phyloP scores from a whole-genome alignment of 2,888 invertebrate species.

The Archips crataeganus region DNA sequence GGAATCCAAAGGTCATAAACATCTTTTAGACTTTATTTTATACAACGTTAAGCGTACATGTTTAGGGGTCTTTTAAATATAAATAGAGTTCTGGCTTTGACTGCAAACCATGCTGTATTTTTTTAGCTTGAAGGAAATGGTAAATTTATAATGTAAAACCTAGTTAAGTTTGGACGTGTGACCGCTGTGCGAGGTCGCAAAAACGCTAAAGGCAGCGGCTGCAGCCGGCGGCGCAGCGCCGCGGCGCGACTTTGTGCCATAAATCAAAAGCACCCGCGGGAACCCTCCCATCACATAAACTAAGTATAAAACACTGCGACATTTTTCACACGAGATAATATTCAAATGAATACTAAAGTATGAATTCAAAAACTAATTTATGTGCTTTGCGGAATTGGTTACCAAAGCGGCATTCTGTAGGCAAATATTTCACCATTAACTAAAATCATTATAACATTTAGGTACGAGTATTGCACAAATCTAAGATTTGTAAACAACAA shows the following conservation, averaged over 20 bases:
- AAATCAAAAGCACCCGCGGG: constrained; percentile 81
- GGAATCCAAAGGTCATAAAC: background rate
- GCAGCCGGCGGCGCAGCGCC: constrained; percentile 59
- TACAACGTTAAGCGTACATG: background rate
- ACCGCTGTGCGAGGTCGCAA: constrained; percentile 61
- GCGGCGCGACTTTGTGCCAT: constrained; percentile 75
- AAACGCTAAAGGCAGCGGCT: constrained; percentile 70
- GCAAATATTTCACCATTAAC: background rate
- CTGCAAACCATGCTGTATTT: background rate
- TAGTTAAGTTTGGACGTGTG: constrained; percentile 50
- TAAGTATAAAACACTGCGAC: constrained; percentile 66
- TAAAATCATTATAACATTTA: no score
- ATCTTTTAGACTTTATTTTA: background rate
- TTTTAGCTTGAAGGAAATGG: background rate
- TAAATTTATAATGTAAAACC: constrained; percentile 50
- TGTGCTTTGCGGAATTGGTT: constrained; percentile 15
- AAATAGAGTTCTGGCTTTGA: background rate
- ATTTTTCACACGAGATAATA: constrained; percentile 59
- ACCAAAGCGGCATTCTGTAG: background rate
- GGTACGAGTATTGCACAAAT: background rate
- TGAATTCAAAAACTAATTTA: constrained; percentile 32
- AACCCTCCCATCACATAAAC: constrained; percentile 67
- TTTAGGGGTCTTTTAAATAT: background rate
- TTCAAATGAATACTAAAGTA: constrained; percentile 50
- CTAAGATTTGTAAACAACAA: background rate